Conservation (phyloP, 2,113 vertebrate genomes). For the Halichoerus grypus region DNA sequence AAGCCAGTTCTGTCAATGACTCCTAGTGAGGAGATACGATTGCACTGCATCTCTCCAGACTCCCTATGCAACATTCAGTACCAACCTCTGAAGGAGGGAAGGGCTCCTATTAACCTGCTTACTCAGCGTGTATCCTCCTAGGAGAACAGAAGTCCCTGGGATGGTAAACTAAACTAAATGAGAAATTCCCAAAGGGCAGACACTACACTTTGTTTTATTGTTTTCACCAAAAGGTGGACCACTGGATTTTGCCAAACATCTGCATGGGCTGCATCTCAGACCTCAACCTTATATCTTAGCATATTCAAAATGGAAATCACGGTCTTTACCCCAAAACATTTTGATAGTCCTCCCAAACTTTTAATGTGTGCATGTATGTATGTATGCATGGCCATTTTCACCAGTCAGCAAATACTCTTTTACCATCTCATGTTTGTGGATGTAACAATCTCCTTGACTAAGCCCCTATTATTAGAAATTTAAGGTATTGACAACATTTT, state of each 20-base stretch:
- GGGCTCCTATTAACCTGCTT: neutral
- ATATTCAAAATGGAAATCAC: conserved; percentile 10
- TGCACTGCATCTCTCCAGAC: accelerated
- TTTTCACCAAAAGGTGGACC: neutral
- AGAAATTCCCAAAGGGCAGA: neutral
- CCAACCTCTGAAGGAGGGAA: neutral
- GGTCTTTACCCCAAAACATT: neutral
- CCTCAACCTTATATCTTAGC: neutral
- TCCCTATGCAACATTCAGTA: neutral
- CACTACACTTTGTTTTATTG: neutral
- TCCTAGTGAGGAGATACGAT: neutral
- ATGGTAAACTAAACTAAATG: neutral
- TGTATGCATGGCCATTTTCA: neutral
- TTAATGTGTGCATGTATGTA: too few species aligned
- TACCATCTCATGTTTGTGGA: neutral
- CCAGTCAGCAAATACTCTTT: neutral
- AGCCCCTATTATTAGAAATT: neutral
- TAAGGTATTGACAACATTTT: neutral
- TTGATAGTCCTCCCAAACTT: neutral
- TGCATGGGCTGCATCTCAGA: neutral
- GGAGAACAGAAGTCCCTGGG: neutral
- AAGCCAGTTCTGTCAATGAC: neutral
- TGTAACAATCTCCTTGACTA: neutral
- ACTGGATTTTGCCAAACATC: neutral
- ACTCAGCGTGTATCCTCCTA: neutral